Percentiles rank a stretch among this genome's conserved stretches.
These are phyloP conservation scores for Coluber constrictor DNA, from an alignment of 2,797 vertebrate species.

Conservation along the genomic window DNA sequence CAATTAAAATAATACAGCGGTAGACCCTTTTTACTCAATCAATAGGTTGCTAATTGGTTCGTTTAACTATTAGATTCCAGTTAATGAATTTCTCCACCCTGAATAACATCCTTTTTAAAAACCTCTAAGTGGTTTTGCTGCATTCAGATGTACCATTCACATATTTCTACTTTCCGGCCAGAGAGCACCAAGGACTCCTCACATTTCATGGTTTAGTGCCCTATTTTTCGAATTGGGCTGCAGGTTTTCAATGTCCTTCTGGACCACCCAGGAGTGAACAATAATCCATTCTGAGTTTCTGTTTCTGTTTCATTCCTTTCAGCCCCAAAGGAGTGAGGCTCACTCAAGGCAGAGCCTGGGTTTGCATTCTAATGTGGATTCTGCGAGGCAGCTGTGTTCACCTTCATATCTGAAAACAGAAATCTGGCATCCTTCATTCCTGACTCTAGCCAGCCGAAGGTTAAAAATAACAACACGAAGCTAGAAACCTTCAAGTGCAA, in stretches of 20 bases:
- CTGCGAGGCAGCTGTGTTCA: not conserved
- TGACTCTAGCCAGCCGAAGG: not conserved
- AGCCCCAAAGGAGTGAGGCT: not conserved
- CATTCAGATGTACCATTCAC: not conserved
- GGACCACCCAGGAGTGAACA: not conserved
- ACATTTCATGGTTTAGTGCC: not conserved
- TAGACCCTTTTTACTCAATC: not conserved
- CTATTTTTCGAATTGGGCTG: not conserved
- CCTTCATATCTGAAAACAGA: not conserved
- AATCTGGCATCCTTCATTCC: constrained; percentile 3
- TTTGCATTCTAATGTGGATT: constrained; percentile 25
- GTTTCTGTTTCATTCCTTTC: not conserved
- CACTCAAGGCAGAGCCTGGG: not conserved
- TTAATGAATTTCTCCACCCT: not conserved
- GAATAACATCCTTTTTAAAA: not conserved
- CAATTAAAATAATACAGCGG: not conserved
- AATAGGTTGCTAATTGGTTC: not conserved
- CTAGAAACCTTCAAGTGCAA: not conserved
- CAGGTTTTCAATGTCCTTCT: not conserved
- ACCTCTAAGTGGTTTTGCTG: not conserved
- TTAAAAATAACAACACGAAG: not conserved
- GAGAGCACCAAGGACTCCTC: not conserved
- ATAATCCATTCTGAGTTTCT: not conserved
- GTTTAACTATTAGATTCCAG: not conserved
- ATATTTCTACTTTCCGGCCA: not conserved